Base-by-base conservation (phyloP, 2,797 vertebrate genomes). In the Diplodus sargus region DNA sequence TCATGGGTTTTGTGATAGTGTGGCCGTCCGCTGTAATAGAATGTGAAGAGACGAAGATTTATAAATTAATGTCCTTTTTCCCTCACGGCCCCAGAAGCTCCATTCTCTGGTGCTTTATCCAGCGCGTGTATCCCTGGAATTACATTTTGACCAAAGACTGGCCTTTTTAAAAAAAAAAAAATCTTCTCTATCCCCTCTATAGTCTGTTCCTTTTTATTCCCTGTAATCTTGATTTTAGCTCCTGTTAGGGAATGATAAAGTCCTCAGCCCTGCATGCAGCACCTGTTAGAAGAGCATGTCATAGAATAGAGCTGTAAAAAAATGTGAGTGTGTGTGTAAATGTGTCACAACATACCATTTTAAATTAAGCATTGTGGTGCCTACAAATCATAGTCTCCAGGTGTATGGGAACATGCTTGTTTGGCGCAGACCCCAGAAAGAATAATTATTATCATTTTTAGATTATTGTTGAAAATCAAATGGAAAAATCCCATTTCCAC, bases 31-130 rank as follows among this genome's bases (percentile, higher is more conserved):
- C 53, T 5, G 25, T 89, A 88, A 90, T 90, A 79, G 82, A 90
- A 86, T 90, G 79, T 84, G 84, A 90, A 84, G 70, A 89, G 76
- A 82, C 57, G 84, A 72, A 87, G 85, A 85, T 84, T 81, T 83
- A 79, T 82, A 78, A 72, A 79, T 76, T 74, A 52, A 76, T 66
- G 69, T 85, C 71, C 49, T 85, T 76, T 82, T 83, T 67, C 63
- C 70, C 70, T 81, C 58, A 23, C 59, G 17, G 28, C 81, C 43
- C 67, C 63, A 72, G 78, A 70, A 75, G 74, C 63, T 81, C 78
- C 42, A 8, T 83, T 82, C 61, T 82, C 63, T 39, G 76, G 48
- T 73, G 71, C 76, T 79, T 85, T 83, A 88, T 87, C 81, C 87
- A 87, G 83, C 79, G 71, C 65, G 49, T 67, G 63, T 64, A 78